Base-by-base conservation (phyloP, 2,888 invertebrate genomes). In the Hoplodrina ambigua region DNA sequence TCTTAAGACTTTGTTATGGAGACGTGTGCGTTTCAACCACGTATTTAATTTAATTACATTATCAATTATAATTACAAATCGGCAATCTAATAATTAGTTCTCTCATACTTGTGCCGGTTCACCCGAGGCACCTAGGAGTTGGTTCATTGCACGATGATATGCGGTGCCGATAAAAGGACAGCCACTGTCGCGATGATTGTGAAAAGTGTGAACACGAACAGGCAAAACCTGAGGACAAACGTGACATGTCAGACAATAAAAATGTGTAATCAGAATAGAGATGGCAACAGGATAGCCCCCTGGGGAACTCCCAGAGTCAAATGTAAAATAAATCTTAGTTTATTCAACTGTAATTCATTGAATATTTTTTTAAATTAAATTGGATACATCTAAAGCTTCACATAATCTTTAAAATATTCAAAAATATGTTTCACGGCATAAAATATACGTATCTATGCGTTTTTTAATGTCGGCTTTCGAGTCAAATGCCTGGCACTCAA, bases 121-220 rank as follows among this genome's bases (percentile, higher is more conserved):
- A 56, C 59, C 59, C 75, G 72, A 73, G 70, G 75, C 66, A 66
- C 68, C 63, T 71, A 70, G 50, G 55, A 54, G 83, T 81, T 75
- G 70, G 75, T 85, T 94, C 97, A 98, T 97, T 98, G 98, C 94
- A 99, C 99, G 94, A 99, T 98, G 94, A 99, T 98, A 96, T 99
- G 99, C 85, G 99, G 99, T 90, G 99, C 99, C 85, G 98, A 98
- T 87, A 98, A 96, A 88, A 99, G 96, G 92, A 99, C 99, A 85
- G 98, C 98, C 89, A 98, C 98, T 87, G 99, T 99, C 87, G 99
- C 98, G 92, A 98, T 97, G 94, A 99, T 97, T 90, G 99, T 99
- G 96, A 99, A 99, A 94, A 98, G 96, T 80, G 98, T 98, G 97
- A 99, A 99, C 92, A 99, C 97, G 96, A 98, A 98, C 96, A 99